Evolutionary conservation across 2,797 vertebrate genomes (phyloP).

Genomic region (Lophotriccus pileatus): DNA sequence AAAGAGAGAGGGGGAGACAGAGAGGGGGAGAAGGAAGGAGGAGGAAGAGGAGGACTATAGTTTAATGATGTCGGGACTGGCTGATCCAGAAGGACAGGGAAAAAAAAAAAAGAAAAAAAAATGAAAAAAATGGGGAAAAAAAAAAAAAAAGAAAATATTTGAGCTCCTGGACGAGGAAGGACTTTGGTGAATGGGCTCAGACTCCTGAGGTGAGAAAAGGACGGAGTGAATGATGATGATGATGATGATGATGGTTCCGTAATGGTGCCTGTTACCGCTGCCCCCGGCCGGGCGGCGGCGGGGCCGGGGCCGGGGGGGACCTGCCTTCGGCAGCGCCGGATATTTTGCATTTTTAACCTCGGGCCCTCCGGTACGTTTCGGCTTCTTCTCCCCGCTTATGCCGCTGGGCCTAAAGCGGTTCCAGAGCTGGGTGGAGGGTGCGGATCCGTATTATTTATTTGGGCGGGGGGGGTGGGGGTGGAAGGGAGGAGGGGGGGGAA

Average conservation of each 20-base stretch:
- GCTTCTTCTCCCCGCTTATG: constrained; percentile 32
- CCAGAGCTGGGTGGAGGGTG: not conserved
- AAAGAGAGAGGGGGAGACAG: not conserved
- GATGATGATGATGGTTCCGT: not conserved
- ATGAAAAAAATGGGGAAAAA: constrained; percentile 32
- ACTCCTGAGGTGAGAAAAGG: constrained; percentile 73
- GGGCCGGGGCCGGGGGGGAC: not conserved
- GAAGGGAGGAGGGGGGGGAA: not conserved
- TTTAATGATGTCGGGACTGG: constrained; percentile 56
- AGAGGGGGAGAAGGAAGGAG: constrained; percentile 9
- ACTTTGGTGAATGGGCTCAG: constrained; percentile 76
- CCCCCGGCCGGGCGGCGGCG: not conserved
- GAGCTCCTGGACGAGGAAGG: constrained; percentile 56
- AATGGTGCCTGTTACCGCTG: constrained; percentile 25
- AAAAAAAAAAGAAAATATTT: not conserved
- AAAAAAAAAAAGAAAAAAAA: not conserved
- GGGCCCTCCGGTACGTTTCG: constrained; percentile 42
- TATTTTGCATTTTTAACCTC: constrained; percentile 64
- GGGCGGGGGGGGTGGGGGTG: not conserved
- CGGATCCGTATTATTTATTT: not conserved
- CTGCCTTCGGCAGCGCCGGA: constrained; percentile 79
- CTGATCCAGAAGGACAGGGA: constrained; percentile 37
- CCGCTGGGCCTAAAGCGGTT: constrained; percentile 18
- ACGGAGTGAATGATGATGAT: not conserved
- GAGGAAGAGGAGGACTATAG: constrained; percentile 35